Evolutionary conservation across 35 echinoderm and acorn worm genomes (phyloP).

Genomic region (Heliocidaris tuberculata): DNA sequence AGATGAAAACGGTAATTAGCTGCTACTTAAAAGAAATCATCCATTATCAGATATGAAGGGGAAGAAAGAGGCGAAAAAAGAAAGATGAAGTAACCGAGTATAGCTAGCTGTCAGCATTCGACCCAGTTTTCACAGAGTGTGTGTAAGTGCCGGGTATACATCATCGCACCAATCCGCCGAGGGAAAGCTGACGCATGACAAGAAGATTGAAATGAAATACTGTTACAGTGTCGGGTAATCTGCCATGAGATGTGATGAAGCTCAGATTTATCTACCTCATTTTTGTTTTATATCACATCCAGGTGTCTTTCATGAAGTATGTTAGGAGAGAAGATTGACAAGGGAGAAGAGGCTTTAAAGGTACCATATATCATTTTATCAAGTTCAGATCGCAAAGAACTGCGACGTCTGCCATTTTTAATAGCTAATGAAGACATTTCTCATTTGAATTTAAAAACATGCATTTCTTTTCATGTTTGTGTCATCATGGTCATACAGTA

Average conservation of each 20-base stretch:
- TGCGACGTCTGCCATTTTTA: too few relatives aligned
- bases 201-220: slow-evolving; percentile 28
- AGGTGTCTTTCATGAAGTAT: slow-evolving; percentile 39
- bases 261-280: slow-evolving; percentile 23
- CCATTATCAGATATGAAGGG: too few relatives aligned
- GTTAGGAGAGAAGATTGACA: not conserved
- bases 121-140: not conserved
- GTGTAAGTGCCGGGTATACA: not conserved
- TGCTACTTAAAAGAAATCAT: too few relatives aligned
- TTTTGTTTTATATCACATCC: slow-evolving; percentile 11
- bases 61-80: not conserved
- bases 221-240: slow-evolving; percentile 24
- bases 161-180: not conserved
- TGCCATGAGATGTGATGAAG: slow-evolving; percentile 13
- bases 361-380: too few relatives aligned
- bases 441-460: too few relatives aligned
- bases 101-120: not conserved
- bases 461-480: too few relatives aligned
- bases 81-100: not conserved
- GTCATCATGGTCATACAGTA: too few relatives aligned
- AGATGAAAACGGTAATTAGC: too few relatives aligned
- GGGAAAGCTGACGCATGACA: not conserved
- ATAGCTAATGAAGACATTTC: too few relatives aligned
- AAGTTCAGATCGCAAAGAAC: too few relatives aligned
- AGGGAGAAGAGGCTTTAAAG: not conserved